Evolutionary conservation across 2,888 invertebrate genomes (phyloP).

Genomic region (Chrysodeixis includens): DNA sequence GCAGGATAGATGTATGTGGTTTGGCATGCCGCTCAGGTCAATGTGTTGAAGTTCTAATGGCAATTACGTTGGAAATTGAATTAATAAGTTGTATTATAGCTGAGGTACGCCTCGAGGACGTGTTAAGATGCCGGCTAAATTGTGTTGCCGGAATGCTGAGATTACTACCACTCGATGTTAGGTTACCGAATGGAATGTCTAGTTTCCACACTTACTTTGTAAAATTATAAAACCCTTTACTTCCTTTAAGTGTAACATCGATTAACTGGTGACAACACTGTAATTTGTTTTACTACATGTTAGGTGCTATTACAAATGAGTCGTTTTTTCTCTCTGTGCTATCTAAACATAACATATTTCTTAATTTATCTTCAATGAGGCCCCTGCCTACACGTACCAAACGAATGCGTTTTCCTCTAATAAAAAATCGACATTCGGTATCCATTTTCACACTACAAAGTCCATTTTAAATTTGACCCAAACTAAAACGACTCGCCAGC

Average conservation of each 20-base stretch:
- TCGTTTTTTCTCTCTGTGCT: too few relatives aligned
- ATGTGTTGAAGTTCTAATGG: conserved; percentile 53
- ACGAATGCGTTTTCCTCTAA: neutral
- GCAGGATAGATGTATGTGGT: conserved; percentile 28
- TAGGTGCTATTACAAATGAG: too few relatives aligned
- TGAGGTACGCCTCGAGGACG: conserved; percentile 22
- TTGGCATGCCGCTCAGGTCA: conserved; percentile 41
- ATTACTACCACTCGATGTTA: neutral
- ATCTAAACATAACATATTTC: too few relatives aligned
- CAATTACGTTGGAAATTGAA: conserved; percentile 55
- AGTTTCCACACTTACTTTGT: neutral
- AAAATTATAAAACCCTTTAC: neutral
- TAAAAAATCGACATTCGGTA: neutral
- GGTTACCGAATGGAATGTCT: neutral
- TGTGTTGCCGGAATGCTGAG: conserved; percentile 9
- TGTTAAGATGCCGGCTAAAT: conserved; percentile 23
- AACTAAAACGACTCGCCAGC: neutral
- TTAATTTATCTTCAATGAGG: too few relatives aligned
- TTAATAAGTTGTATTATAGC: conserved; percentile 53
- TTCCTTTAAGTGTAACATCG: too few relatives aligned
- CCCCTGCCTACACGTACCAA: too few relatives aligned
- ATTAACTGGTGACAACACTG: too few relatives aligned
- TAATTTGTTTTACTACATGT: too few relatives aligned
- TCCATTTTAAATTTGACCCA: neutral
- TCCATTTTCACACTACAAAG: neutral